These are phyloP conservation scores for Procambarus virginalis DNA, from an alignment of 1,140 invertebrate species.

Conservation along the genomic window DNA sequence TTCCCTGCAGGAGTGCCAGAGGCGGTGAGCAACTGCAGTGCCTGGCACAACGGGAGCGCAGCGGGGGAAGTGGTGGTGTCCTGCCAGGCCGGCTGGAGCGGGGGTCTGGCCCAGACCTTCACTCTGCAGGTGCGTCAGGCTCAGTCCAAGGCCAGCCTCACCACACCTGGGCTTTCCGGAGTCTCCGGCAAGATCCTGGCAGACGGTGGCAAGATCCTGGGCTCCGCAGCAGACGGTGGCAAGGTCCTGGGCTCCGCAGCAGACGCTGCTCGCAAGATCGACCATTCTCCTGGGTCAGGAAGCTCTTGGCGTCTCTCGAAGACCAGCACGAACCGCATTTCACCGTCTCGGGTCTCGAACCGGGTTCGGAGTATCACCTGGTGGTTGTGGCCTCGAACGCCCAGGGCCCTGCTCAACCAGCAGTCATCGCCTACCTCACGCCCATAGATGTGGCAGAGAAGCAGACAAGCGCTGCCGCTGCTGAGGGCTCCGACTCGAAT, in stretches of 20 bases:
- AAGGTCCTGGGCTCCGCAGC: too few species aligned
- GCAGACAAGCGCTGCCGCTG: slow-evolving; percentile 74
- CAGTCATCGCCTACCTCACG: slow-evolving; percentile 33
- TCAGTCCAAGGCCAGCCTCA: background rate
- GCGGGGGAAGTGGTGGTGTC: slow-evolving; percentile 78
- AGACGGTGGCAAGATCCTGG: too few species aligned
- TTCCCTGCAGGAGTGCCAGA: slow-evolving; percentile 83
- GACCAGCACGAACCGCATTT: slow-evolving; percentile 77
- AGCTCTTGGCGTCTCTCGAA: slow-evolving; percentile 13
- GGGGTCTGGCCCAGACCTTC: slow-evolving; percentile 87
- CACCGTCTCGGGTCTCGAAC: slow-evolving; percentile 80
- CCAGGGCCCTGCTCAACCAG: slow-evolving; percentile 75
- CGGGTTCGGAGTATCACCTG: slow-evolving; percentile 81
- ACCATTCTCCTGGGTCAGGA: background rate
- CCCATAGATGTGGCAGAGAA: slow-evolving; percentile 83
- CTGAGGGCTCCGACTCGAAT: background rate
- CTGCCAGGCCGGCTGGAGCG: slow-evolving; percentile 85
- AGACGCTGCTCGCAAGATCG: too few species aligned
- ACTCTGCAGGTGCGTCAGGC: slow-evolving; percentile 83
- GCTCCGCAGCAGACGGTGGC: too few species aligned
- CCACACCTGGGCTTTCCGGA: too few species aligned
- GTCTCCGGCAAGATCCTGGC: too few species aligned
- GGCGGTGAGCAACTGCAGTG: slow-evolving; percentile 87
- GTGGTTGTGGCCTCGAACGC: slow-evolving; percentile 82
- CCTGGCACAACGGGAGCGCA: slow-evolving; percentile 85